Conservation (phyloP, 2,888 invertebrate genomes). For the Drosophila multiciliata region DNA sequence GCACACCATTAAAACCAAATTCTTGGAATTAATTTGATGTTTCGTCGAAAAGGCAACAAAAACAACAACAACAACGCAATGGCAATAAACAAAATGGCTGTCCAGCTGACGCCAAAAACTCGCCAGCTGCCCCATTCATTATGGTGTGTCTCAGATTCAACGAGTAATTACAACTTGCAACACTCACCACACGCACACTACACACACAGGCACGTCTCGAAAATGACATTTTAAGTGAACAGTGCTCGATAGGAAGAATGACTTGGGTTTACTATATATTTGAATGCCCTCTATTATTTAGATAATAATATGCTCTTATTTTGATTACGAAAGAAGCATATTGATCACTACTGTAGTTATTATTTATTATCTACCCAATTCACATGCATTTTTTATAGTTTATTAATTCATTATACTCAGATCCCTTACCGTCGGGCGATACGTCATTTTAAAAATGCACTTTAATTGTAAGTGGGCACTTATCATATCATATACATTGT, state of each 20-base stretch:
- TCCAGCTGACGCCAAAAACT: slow-evolving; percentile 31
- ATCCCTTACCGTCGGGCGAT: background rate
- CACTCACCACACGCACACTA: background rate
- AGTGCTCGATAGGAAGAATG: background rate
- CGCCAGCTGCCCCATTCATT: slow-evolving; percentile 54
- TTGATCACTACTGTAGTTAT: background rate
- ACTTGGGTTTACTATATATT: background rate
- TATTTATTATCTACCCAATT: background rate
- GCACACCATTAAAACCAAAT: slow-evolving; percentile 73
- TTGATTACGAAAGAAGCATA: background rate
- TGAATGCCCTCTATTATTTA: background rate
- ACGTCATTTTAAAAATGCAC: background rate
- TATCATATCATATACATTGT: background rate
- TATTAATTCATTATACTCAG: background rate
- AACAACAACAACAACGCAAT: slow-evolving; percentile 23
- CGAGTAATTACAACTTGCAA: slow-evolving; percentile 60
- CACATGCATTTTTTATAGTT: background rate
- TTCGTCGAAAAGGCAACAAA: slow-evolving; percentile 48
- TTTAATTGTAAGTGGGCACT: slow-evolving; percentile 4
- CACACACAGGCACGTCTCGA: slow-evolving; percentile 6
- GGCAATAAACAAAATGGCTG: slow-evolving; percentile 72
- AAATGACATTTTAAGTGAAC: slow-evolving; percentile 19
- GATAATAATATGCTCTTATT: background rate
- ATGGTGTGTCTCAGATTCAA: slow-evolving; percentile 62
- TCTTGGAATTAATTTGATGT: slow-evolving; percentile 71